These are phyloP conservation scores for Loris lydekkerianus DNA, from an alignment of 2,797 vertebrate genomes.

Conservation along the genomic window DNA sequence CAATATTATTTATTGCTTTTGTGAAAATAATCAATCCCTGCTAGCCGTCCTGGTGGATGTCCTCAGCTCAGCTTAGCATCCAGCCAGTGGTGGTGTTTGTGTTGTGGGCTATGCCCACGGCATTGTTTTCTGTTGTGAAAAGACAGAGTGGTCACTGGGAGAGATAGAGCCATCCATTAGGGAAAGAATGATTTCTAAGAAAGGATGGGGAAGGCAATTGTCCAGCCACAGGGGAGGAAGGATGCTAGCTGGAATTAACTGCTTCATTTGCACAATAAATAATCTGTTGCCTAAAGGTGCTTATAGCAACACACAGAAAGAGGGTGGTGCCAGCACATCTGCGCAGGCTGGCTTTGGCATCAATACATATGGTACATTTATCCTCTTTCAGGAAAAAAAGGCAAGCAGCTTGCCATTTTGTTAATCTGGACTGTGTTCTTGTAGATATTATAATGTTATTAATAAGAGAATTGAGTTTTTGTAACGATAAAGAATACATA, in stretches of 20 bases:
- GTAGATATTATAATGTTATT: constrained; percentile 3
- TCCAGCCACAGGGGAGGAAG: not conserved
- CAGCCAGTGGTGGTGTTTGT: not conserved
- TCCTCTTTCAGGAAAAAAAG: not conserved
- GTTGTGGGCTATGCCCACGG: not conserved
- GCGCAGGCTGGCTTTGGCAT: not conserved
- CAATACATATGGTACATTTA: not conserved
- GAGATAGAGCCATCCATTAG: not conserved
- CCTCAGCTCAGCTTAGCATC: not conserved
- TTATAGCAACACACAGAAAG: not conserved
- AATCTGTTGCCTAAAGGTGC: not conserved
- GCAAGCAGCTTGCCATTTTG: not conserved
- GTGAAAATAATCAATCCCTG: not conserved
- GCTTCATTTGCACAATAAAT: not conserved
- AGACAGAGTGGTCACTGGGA: not conserved
- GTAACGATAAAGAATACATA: not conserved
- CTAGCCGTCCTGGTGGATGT: not conserved
- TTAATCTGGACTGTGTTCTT: not conserved
- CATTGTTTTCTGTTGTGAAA: not conserved
- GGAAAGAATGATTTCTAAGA: not conserved
- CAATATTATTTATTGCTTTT: not conserved
- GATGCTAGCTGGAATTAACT: not conserved
- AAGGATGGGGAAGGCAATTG: not conserved
- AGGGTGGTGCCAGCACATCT: not conserved
- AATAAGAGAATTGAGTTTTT: constrained; percentile 54